Evolutionary conservation across 2,113 vertebrate species (phyloP).

Genomic region (Pterophyllum scalare): DNA sequence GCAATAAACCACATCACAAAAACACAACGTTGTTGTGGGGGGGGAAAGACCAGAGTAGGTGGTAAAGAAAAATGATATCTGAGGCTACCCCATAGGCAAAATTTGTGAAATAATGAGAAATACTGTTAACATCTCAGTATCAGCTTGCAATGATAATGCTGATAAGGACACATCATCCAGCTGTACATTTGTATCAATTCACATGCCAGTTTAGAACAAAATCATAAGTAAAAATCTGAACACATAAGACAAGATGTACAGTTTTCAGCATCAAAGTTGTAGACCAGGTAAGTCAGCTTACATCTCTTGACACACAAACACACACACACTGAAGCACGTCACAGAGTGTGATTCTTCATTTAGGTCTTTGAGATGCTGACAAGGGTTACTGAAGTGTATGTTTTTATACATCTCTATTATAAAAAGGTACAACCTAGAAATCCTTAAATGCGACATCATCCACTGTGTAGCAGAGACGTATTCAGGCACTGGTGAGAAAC

Average conservation of each 20-base stretch:
- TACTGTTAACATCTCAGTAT: slow-evolving; percentile 63
- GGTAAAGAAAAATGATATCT: slow-evolving; percentile 41
- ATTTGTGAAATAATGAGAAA: slow-evolving; percentile 60
- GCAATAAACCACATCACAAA: slow-evolving; percentile 37
- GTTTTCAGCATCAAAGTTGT: slow-evolving; percentile 45
- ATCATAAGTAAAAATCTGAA: slow-evolving; percentile 54
- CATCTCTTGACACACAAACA: slow-evolving; percentile 34
- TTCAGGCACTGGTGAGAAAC: slow-evolving; percentile 83
- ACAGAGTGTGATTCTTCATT: slow-evolving; percentile 41
- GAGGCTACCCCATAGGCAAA: slow-evolving; percentile 23
- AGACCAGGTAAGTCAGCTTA: slow-evolving; percentile 38
- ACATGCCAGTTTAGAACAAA: slow-evolving; percentile 64
- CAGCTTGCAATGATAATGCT: slow-evolving; percentile 53
- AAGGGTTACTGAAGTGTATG: slow-evolving; percentile 53
- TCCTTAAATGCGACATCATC: slow-evolving; percentile 65
- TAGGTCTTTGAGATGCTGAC: slow-evolving; percentile 4
- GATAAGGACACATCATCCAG: slow-evolving; percentile 51
- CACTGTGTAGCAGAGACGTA: slow-evolving; percentile 56
- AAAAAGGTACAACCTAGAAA: slow-evolving; percentile 62
- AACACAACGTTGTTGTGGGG: slow-evolving; percentile 28
- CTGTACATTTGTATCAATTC: slow-evolving; percentile 64
- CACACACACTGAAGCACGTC: slow-evolving; percentile 18
- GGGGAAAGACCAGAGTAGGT: slow-evolving; percentile 9
- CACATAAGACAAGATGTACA: slow-evolving; percentile 44
- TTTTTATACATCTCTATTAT: slow-evolving; percentile 56